Percentiles rank a stretch among this genome's conserved stretches.
Evolutionary conservation across 2,113 vertebrate species (phyloP).

Genomic region (Neogale vison): DNA sequence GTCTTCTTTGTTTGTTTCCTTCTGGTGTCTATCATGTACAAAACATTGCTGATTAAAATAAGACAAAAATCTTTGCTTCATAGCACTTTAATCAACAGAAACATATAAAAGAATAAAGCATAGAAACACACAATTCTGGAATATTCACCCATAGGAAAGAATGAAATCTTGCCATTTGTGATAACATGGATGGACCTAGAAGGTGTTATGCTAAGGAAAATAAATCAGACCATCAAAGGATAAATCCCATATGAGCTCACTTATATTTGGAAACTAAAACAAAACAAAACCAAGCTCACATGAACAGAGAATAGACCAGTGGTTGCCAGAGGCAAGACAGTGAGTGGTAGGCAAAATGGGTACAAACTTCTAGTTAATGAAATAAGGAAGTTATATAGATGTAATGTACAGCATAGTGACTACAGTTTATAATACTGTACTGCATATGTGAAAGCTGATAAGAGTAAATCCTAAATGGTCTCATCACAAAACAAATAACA

Average conservation of each 20-base stretch:
- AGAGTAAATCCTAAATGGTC: neutral
- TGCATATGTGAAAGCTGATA: neutral
- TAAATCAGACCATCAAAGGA: neutral
- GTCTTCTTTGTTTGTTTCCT: neutral
- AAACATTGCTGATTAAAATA: neutral
- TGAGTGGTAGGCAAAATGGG: neutral
- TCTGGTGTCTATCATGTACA: neutral
- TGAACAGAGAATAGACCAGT: neutral
- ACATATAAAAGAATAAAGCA: slow-evolving; percentile 1
- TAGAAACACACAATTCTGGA: neutral
- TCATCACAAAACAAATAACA: neutral
- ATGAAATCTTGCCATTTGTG: neutral
- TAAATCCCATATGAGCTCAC: neutral
- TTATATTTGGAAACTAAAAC: neutral
- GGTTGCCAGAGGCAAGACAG: neutral
- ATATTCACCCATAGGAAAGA: neutral
- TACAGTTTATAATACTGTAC: neutral
- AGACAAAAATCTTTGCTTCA: neutral
- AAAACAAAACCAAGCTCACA: neutral
- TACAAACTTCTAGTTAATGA: neutral
- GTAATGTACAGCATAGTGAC: neutral
- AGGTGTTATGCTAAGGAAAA: neutral
- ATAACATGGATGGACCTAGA: neutral
- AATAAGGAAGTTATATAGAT: neutral
- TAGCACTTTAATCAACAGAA: neutral